phyloP scores from a whole-genome alignment of 2,888 invertebrate genomes.

The Cetonia aurata region DNA sequence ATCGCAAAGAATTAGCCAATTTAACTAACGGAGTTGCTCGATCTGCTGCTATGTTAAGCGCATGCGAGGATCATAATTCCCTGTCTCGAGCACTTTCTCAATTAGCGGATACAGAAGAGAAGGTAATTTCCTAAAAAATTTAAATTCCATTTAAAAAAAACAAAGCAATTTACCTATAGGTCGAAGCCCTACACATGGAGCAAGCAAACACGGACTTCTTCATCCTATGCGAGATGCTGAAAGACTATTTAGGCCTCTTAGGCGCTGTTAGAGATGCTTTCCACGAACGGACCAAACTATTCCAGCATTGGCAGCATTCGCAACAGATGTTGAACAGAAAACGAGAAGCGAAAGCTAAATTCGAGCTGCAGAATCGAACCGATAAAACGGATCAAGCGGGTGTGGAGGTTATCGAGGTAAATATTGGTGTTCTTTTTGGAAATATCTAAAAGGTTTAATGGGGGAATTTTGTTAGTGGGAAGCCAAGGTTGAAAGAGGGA shows the following conservation, averaged over 20 bases:
- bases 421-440: not conserved
- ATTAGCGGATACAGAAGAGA: constrained; percentile 89
- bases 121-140: constrained; percentile 65
- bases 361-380: constrained; percentile 88
- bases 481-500: constrained; percentile 94
- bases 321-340: constrained; percentile 94
- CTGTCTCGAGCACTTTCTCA: constrained; percentile 91
- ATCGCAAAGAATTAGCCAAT: constrained; percentile 85
- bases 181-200: constrained; percentile 88
- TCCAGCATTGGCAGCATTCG: constrained; percentile 98
- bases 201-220: constrained; percentile 97
- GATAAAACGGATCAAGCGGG: constrained; percentile 92
- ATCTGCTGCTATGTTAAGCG: constrained; percentile 89
- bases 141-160: not conserved
- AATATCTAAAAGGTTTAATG: not conserved
- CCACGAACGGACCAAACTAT: constrained; percentile 84
- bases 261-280: constrained; percentile 89
- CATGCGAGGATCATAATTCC: constrained; percentile 93
- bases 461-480: too few species aligned
- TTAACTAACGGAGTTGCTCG: constrained; percentile 88
- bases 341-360: constrained; percentile 92
- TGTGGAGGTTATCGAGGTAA: constrained; percentile 92
- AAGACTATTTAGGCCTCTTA: constrained; percentile 93
- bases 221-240: constrained; percentile 92
- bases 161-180: constrained; percentile 66